These are phyloP conservation scores for human (Homo sapiens) DNA, from an alignment of 2,113 vertebrate genomes.

Conservation along the genomic window GRCh38 chr16:82394001-82394500, in stretches of 20 bases:
- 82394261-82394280: background rate
- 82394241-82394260: constrained; percentile 6
- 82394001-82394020: background rate
- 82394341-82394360: background rate
- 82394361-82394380: background rate
- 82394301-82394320: background rate
- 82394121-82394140: background rate
- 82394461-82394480: background rate
- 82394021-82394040: background rate
- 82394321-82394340: background rate
- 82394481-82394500: background rate
- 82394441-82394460: background rate
- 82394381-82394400: background rate
- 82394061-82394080: background rate
- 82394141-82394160: background rate
- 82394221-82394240: background rate
- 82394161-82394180: background rate
- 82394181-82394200: background rate
- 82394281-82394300: background rate
- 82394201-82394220: background rate
- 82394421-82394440: background rate
- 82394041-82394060: background rate
- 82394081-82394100: background rate
- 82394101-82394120: background rate
- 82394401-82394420: background rate